Evolutionary conservation across 2,888 invertebrate species (phyloP).

Genomic region (Lycocerus yunnanus): DNA sequence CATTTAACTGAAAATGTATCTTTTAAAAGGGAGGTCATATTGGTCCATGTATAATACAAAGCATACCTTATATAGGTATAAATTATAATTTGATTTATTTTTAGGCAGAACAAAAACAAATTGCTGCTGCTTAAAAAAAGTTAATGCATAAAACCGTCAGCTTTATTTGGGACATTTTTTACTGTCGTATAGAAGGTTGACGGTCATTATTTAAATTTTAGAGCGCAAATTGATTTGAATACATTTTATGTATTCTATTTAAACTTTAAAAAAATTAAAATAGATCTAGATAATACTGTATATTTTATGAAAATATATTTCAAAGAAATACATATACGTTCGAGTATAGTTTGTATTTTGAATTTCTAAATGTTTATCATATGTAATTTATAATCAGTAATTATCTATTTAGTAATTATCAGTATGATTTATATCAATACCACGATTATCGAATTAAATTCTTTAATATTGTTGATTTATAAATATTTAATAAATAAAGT

Average conservation of each 20-base stretch:
- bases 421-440: background rate
- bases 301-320: background rate
- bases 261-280: background rate
- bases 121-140: background rate
- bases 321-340: no score
- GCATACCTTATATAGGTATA: background rate
- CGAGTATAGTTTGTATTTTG: no score
- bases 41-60: background rate
- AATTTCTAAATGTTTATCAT: background rate
- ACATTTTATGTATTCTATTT: background rate
- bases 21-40: background rate
- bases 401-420: background rate
- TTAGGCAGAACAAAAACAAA: background rate
- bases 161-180: background rate
- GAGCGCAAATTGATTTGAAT: background rate
- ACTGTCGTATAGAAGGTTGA: background rate
- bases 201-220: background rate
- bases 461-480: background rate
- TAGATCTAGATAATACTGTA: background rate
- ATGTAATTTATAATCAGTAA: background rate
- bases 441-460: background rate
- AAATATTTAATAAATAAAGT: background rate
- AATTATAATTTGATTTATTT: background rate
- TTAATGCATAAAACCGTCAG: background rate
- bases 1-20: background rate